These are phyloP conservation scores for Atopsyche davidsoni DNA, from an alignment of 1,140 invertebrate genomes.

Conservation along the genomic window DNA sequence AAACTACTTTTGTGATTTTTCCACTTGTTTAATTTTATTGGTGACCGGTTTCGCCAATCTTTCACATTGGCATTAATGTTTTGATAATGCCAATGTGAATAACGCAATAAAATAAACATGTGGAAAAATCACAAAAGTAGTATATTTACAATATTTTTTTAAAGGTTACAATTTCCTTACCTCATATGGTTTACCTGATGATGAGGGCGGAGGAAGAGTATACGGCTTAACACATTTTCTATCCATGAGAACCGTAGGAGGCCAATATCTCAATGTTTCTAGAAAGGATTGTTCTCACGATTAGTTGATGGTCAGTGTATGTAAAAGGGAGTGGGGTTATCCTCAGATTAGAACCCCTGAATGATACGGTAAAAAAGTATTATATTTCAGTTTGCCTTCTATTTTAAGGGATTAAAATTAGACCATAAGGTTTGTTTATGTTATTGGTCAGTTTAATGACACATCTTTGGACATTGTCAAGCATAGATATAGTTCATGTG, in stretches of 20 bases:
- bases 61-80: neutral
- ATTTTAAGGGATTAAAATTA: neutral
- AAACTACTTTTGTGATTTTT: neutral
- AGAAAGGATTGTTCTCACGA: neutral
- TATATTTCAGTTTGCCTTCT: neutral
- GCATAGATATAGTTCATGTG: no score
- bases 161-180: neutral
- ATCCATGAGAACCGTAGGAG: constrained; percentile 35
- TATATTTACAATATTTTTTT: constrained; percentile 1
- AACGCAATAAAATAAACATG: no score
- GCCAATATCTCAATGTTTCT: constrained; percentile 44
- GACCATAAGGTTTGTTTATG: neutral
- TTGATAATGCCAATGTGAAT: neutral
- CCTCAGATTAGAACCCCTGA: neutral
- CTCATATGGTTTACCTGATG: constrained; percentile 12
- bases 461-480: no score
- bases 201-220: constrained; percentile 20
- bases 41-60: neutral
- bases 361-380: no score
- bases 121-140: no score
- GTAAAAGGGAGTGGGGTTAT: neutral
- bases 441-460: neutral
- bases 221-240: constrained; percentile 33
- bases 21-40: neutral
- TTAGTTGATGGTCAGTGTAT: neutral